Evolutionary conservation across 1,140 invertebrate genomes (phyloP), one percentile per base, ranked within the genome.

Genomic region (Neodiprion pinetum): DNA sequence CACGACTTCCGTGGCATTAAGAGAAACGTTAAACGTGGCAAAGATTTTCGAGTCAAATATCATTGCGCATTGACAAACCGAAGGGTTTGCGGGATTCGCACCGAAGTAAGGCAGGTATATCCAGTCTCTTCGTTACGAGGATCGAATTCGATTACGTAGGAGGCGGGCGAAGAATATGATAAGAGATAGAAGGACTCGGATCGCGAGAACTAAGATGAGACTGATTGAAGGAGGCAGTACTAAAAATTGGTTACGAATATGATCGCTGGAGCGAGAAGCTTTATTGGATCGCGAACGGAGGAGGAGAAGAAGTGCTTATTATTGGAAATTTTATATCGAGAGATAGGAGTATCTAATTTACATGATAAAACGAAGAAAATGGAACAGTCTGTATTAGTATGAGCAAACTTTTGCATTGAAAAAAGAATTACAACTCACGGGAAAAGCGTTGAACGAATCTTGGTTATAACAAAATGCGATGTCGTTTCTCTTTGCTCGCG

Each of bases 261-360:
- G 53, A 61, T 61, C n/a, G 53, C 53, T 61, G 5, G 53, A 61
- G 53, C 53, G 53, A 61, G 53, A 61, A 61, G 53, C 53, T 61
- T 61, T 61, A 61, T 61, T 17, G 53, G n/a, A 61, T 61, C 53
- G 53, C 11, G 53, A 61, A 61, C 8, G 5, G 53, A 61, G 28
- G 28, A 5, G n/a, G 9, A 61, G 53, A 61, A 61, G 53, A 61
- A 61, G n/a, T 61, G 53, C 53, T 61, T 61, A 61, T 61, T 61
- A 61, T 61, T 61, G 53, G 53, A 61, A 61, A 61, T 61, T 61
- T 17, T 61, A 40, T 40, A 61, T 61, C 53, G 53, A 17, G n/a
- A 61, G 53, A 17, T 61, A 61, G n/a, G n/a, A 61, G 53, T 17
- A 61, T 61, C 53, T 61, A 12, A 61, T 61, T 61, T 61, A 61